Base-by-base conservation (phyloP, 1,140 invertebrate genomes). In the Solenopsis fugax region DNA sequence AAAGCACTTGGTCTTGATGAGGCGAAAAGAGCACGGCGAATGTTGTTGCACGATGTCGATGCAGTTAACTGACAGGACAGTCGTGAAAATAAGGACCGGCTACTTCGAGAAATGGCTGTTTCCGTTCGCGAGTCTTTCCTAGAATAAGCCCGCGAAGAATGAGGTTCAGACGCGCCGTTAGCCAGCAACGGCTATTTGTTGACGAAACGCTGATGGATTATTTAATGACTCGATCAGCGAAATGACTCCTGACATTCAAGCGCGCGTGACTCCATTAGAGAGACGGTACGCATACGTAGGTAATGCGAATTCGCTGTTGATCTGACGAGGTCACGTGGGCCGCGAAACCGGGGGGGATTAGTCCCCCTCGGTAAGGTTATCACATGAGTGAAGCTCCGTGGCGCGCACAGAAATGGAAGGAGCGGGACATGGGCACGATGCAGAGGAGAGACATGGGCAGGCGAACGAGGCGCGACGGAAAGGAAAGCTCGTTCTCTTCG, bases 401-500 rank as follows among this genome's bases (percentile, higher is more conserved):
- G 69, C 80, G 88, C 37, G 76, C 85, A 29, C 77, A 87, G 90
- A 91, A 60, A 93, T 92, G 81, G 82, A 85, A 86, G 73, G 56
- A 81, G 48, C 60, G 82, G 48, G 64, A 56, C 72, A 93, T 93
- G 92, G 90, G 73, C 86, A 94, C 92, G 72, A 94, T 94, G 94
- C 92, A 94, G 80, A 94, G 93, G 85, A 92, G 92, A 85, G 93
- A 94, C 58, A 87, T 90, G 84, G 81, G 85, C 62, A 90, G 92
- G 73, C n/a, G 24, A 4, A 91, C 87, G 67, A 94, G 91, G 77
- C 92, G 91, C 88, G 94, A 94, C 34, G 76, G 50, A 45, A 92
- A 91, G 73, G 92, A 94, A 88, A 94, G 92, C 94, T 95, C 64
- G 93, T 95, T 91, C 24, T 50, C 18, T 7, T 84, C 80, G 24